Conservation (phyloP, 1,140 invertebrate species). For the Dolichoris vasculosae region DNA sequence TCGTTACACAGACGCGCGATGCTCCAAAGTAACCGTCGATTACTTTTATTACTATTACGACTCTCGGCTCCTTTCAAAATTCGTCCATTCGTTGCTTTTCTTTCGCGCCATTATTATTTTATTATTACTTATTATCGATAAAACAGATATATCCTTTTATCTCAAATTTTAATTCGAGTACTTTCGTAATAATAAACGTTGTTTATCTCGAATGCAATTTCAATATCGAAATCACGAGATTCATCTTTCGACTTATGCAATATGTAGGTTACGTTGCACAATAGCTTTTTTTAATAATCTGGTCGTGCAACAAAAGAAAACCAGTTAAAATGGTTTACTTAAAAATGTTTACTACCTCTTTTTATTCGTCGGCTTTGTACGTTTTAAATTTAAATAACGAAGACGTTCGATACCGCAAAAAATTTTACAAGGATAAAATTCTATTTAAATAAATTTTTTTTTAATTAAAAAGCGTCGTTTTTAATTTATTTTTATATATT, state of each 20-base stretch:
- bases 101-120: too few species aligned
- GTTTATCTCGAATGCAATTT: not conserved
- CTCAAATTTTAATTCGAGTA: not conserved
- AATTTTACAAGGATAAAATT: not conserved
- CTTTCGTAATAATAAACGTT: not conserved
- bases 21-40: not conserved
- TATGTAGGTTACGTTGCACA: not conserved
- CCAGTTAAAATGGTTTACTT: too few species aligned
- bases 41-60: conserved; percentile 7
- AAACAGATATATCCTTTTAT: not conserved
- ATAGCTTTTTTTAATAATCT: not conserved
- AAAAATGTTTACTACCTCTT: not conserved
- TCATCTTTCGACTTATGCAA: not conserved
- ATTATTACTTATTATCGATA: not conserved
- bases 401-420: not conserved
- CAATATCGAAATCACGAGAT: not conserved
- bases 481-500: too few species aligned
- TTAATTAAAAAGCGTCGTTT: too few species aligned
- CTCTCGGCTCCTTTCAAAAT: too few species aligned
- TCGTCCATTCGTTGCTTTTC: not conserved
- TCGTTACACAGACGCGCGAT: not conserved
- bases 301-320: too few species aligned
- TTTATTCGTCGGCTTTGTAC: not conserved
- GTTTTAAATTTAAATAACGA: not conserved
- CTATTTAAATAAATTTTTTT: too few species aligned